Conservation (phyloP, 37 sponge, comb jelly and placozoan genomes). For the Chondrosia reniformis region DNA sequence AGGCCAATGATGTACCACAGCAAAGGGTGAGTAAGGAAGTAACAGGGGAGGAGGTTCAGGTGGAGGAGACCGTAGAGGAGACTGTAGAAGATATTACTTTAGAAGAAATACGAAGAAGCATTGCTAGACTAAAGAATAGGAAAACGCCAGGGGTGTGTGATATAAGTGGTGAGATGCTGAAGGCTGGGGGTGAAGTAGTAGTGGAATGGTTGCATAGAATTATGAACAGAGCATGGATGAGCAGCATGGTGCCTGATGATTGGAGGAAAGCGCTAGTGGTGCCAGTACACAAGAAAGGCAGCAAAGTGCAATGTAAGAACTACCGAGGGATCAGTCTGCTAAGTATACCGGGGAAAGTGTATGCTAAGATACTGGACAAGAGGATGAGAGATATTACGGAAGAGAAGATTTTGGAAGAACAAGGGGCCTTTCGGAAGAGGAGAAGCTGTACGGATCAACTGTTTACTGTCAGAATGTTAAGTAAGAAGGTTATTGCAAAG, state of each 20-base stretch:
- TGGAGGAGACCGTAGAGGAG: no score
- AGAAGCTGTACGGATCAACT: constrained; percentile 11
- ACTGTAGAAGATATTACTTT: no score
- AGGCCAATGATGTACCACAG: no score
- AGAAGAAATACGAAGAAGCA: no score
- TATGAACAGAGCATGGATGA: constrained; percentile 1
- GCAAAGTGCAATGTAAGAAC: constrained; percentile 6
- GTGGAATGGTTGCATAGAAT: background rate
- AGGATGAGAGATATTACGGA: constrained; percentile 7
- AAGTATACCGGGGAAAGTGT: constrained; percentile 9
- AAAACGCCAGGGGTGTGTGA: constrained; percentile 6
- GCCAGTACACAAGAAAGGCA: constrained; percentile 14
- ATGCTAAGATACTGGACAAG: background rate
- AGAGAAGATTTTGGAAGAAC: constrained; percentile 16
- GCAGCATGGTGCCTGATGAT: constrained; percentile 1
- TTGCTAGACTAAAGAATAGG: no score
- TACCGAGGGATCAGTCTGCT: constrained; percentile 11
- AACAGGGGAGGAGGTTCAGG: no score
- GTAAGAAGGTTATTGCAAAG: background rate
- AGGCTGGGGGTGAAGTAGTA: constrained; percentile 5
- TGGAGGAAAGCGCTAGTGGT: background rate
- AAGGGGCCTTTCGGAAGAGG: background rate
- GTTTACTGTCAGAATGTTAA: constrained; percentile 2
- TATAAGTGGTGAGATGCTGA: constrained; percentile 5
- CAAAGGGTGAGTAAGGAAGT: no score